phyloP scores from a whole-genome alignment of 2,797 vertebrate genomes.

The Enteromius radiatus region DNA sequence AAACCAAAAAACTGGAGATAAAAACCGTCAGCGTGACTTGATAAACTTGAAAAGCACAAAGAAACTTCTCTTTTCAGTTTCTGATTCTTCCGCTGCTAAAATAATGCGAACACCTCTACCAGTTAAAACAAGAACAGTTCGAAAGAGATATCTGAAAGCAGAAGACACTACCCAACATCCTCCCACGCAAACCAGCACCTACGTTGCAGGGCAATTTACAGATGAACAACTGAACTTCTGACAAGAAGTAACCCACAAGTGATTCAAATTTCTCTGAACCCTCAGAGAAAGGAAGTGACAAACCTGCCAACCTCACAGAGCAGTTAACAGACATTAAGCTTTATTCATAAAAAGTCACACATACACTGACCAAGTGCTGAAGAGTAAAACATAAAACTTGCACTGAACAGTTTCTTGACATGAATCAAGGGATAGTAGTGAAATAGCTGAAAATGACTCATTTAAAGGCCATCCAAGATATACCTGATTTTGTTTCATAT shows the following conservation, averaged over 20 bases:
- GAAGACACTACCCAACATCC: neutral
- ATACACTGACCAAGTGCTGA: neutral
- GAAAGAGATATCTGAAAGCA: neutral
- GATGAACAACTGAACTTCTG: neutral
- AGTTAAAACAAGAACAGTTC: neutral
- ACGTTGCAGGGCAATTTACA: neutral
- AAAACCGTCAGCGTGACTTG: neutral
- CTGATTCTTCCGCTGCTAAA: neutral
- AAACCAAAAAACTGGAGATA: neutral
- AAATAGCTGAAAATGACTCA: neutral
- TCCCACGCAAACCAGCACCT: neutral
- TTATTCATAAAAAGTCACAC: conserved; percentile 8
- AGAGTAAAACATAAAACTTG: neutral
- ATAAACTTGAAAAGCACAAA: neutral
- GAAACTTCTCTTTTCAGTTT: neutral
- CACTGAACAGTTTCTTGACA: neutral
- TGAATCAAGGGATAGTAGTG: neutral
- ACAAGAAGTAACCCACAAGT: conserved; percentile 5
- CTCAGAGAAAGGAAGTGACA: conserved; percentile 15
- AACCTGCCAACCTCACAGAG: neutral
- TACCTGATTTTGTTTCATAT: neutral
- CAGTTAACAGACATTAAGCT: neutral
- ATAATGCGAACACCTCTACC: neutral
- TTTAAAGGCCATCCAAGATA: neutral
- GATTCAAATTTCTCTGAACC: conserved; percentile 30